phyloP scores from a whole-genome alignment of 2,888 invertebrate species.

The Dugesia japonica region DNA sequence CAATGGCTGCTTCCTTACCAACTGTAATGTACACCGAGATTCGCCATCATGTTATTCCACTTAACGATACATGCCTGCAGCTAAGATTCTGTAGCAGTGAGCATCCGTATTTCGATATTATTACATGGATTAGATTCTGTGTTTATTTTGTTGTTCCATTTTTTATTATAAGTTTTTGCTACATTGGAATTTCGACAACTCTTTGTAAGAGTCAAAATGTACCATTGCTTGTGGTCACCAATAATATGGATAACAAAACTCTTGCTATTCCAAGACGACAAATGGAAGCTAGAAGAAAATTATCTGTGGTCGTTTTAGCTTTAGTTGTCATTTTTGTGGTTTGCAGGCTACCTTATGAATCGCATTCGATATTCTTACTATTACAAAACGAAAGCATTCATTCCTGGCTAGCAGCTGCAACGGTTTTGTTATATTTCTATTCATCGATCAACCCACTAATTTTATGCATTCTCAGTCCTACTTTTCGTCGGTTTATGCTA shows the following conservation, averaged over 20 bases:
- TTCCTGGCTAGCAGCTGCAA: not conserved
- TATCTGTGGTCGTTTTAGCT: not conserved
- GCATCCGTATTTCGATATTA: not conserved
- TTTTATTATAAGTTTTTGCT: not conserved
- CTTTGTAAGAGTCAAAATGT: slow-evolving; percentile 1
- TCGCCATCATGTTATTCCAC: not conserved
- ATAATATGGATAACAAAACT: not conserved
- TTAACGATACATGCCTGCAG: not conserved
- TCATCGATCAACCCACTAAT: not conserved
- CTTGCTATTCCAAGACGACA: not conserved
- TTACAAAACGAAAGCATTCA: not conserved
- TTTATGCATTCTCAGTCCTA: not conserved
- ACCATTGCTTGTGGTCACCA: not conserved
- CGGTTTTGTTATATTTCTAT: not conserved
- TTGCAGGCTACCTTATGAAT: not conserved
- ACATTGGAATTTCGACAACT: not conserved
- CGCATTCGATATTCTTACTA: not conserved
- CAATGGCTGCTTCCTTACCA: not conserved
- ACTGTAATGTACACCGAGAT: not conserved
- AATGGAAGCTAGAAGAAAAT: not conserved
- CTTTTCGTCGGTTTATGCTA: not conserved
- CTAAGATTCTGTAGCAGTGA: not conserved
- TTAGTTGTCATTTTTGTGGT: not conserved
- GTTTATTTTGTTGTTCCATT: not conserved
- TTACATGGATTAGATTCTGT: not conserved